Base-by-base conservation (phyloP, 2,797 vertebrate species). In the Amphiprion clarkii region DNA sequence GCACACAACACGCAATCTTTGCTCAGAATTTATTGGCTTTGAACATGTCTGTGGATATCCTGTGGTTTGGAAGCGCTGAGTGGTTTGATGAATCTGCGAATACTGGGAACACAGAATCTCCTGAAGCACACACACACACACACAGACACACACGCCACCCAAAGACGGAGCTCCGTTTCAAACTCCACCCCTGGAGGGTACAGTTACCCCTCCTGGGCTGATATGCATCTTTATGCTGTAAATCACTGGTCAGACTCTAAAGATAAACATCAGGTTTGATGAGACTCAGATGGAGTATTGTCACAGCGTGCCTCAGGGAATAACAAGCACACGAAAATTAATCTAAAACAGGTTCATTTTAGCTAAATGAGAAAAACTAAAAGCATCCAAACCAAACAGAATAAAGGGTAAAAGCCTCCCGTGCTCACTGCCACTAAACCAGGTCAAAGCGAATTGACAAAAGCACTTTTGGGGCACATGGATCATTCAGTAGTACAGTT, bases 11-110 rank as follows among this genome's bases (percentile, higher is more conserved):
- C 74, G 62, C 31, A 64, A 52, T 53, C 25, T 42, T 23, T 66
- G 21, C 49, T 55, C 36, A 48, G 31, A 66, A 68, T 62, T 60
- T 68, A 71, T 66, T 74, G 75, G 46, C 63, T 66, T 31, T 71
- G 67, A 74, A 42, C 14, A 44, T 29, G 54, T 83, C 48, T 70
- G 42, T 74, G 54, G 70, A 59, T 75, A 56, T 77, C 58, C 58
- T 23, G 74, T 46, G 76, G 81, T 77, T 77, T 86, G 75, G 71
- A 74, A 58, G 25, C 3, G 71, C 39, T 36, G 49, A 54, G 36
- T 33, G 33, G 40, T 74, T 58, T 78, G 2, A 71, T 74, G 46
- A 52, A 55, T 51, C 42, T 76, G 17, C n/a, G 40, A 84, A 77
- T 39, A 53, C 1, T 49, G 21, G 59, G 54, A 60, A 33, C 36